Base-by-base conservation (phyloP, 1,140 invertebrate species). In the Pseudomyrmex sp. region DNA sequence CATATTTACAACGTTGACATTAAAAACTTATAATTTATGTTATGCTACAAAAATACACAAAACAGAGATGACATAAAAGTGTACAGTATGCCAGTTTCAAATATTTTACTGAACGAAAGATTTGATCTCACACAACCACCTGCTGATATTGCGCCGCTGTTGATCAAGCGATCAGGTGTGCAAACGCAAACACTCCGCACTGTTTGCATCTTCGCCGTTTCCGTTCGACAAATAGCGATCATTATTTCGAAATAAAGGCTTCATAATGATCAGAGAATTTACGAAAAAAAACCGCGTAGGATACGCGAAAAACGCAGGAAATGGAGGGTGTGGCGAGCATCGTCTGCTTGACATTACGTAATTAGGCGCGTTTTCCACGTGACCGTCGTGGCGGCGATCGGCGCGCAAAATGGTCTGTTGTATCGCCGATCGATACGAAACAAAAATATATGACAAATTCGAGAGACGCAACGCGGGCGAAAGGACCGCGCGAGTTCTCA, bases 321-420 rank as follows among this genome's bases (percentile, higher is more conserved):
- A 91, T 91, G 92, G 92, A 92, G 92, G 92, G 92, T 92, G 91
- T 61, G 66, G 66, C 26, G 61, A 62, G 54, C 65, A 75, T 70
- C 68, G 86, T 90, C 85, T 70, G 82, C 85, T 90, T 85, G 48
- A 66, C 44, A 90, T 93, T 93, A 93, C 90, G 87, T 93, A 93
- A 93, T 91, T 85, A 88, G 74, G 85, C 85, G 87, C 87, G 86
- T 80, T 91, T 91, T 92, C 90, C 92, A 93, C 92, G 92, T 93
- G 92, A 93, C 85, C 52, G 56, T 76, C 69, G 50, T 18, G 61
- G 35, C 35, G 52, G 69, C 61, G 83, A 87, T 83, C 82, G 87
- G 87, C 86, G 85, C 88, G 84, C 79, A 23, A 18, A 69, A 74
- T 69, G 83, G 61, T 18, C 52, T n/a, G 50, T 13, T 52, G 13